A percentile compares a stretch with the other conserved stretches of the same genome.
phyloP scores from a whole-genome alignment of 2,113 vertebrate genomes.

The Burhinus bistriatus region DNA sequence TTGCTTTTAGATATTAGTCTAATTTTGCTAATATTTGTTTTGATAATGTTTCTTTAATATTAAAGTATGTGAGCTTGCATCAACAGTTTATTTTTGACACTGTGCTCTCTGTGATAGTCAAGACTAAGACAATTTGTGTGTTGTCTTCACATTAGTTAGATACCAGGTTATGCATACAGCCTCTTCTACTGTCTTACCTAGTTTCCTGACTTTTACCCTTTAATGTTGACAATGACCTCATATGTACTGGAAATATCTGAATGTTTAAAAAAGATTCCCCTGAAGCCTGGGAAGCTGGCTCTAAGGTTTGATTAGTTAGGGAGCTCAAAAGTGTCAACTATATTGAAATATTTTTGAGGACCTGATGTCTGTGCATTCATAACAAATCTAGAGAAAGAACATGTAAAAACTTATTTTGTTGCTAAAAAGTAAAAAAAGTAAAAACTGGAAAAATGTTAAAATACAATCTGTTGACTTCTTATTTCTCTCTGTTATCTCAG shows the following conservation, averaged over 20 bases:
- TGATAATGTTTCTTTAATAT: neutral
- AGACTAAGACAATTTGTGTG: neutral
- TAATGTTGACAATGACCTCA: neutral
- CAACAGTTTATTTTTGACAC: neutral
- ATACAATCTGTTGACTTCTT: neutral
- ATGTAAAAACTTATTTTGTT: neutral
- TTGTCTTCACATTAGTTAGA: neutral
- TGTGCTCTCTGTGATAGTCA: neutral
- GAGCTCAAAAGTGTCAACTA: neutral
- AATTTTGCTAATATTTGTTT: neutral
- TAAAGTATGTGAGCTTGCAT: neutral
- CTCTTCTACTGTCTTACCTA: neutral
- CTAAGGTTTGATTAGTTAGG: neutral
- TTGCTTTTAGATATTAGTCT: neutral
- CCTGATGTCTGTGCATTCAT: neutral
- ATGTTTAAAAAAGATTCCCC: neutral
- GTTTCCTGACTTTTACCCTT: neutral
- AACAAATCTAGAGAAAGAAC: neutral
- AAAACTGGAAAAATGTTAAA: neutral
- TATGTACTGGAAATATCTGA: neutral
- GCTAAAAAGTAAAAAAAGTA: neutral
- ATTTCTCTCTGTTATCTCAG: neutral
- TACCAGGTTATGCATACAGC: neutral
- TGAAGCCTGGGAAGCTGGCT: neutral
- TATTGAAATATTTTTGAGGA: neutral